phyloP scores from a whole-genome alignment of 2,888 invertebrate genomes.

The Crocallis elinguaria region DNA sequence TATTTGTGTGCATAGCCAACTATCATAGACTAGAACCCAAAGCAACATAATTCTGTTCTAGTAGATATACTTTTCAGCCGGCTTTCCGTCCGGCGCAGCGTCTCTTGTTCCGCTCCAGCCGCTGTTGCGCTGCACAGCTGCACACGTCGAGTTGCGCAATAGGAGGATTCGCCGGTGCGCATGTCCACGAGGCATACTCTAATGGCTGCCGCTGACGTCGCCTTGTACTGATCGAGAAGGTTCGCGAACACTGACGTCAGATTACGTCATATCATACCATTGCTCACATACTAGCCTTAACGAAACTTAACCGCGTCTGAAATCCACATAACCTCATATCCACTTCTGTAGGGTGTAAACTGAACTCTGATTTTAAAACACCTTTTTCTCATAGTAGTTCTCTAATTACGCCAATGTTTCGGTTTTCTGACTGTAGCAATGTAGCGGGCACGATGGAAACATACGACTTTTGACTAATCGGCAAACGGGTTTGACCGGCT shows the following conservation, averaged over 20 bases:
- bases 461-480: conserved; percentile 47
- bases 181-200: neutral
- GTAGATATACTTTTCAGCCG: no score
- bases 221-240: conserved; percentile 47
- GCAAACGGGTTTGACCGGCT: conserved; percentile 47
- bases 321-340: neutral
- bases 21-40: no score
- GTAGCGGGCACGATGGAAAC: conserved; percentile 34
- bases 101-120: no score
- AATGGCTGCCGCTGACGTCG: conserved; percentile 42
- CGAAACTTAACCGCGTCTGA: neutral
- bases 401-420: conserved; percentile 27
- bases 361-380: neutral
- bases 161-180: conserved; percentile 8
- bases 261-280: conserved; percentile 53
- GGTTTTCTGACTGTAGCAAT: conserved; percentile 26
- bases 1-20: no score
- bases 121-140: no score
- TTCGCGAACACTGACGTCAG: conserved; percentile 63
- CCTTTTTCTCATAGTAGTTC: conserved; percentile 11
- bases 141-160: neutral
- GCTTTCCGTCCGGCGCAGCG: no score
- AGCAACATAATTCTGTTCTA: no score
- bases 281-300: conserved; percentile 10
- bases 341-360: neutral